Evolutionary conservation across 2,797 vertebrate genomes (phyloP).

Genomic region (Danionella dracula): DNA sequence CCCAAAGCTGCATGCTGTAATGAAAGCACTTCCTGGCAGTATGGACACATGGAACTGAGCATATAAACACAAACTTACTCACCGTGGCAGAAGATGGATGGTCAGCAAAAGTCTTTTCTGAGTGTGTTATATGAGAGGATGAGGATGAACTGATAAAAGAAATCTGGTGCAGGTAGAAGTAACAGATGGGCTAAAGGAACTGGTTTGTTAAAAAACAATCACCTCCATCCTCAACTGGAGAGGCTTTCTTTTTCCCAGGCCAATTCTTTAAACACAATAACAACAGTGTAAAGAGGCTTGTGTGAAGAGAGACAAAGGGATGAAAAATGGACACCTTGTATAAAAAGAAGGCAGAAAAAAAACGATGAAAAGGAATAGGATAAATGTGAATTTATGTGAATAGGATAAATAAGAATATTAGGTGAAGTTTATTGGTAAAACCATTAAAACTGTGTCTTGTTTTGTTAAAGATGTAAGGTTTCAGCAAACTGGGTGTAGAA

Average conservation of each 20-base stretch:
- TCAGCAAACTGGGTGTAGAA: too few relatives aligned
- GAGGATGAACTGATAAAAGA: neutral
- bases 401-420: too few relatives aligned
- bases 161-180: neutral
- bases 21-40: constrained; percentile 12
- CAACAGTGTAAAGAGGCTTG: constrained; percentile 26
- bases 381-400: too few relatives aligned
- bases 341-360: constrained; percentile 24
- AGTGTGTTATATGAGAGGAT: neutral
- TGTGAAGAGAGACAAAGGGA: constrained; percentile 7
- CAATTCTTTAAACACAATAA: constrained; percentile 32
- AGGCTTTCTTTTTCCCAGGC: constrained; percentile 25
- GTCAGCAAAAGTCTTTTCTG: neutral
- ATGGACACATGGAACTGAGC: neutral
- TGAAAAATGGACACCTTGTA: constrained; percentile 40
- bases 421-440: too few relatives aligned
- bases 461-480: too few relatives aligned
- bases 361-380: too few relatives aligned
- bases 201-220: constrained; percentile 32
- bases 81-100: constrained; percentile 1
- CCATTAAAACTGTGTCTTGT: too few relatives aligned
- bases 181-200: constrained; percentile 22
- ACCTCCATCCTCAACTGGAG: constrained; percentile 25
- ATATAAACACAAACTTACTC: constrained; percentile 16
- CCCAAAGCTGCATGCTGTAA: constrained; percentile 8